Evolutionary conservation across 2,797 vertebrate species (phyloP).

Genomic region (Coregonus suidteri): DNA sequence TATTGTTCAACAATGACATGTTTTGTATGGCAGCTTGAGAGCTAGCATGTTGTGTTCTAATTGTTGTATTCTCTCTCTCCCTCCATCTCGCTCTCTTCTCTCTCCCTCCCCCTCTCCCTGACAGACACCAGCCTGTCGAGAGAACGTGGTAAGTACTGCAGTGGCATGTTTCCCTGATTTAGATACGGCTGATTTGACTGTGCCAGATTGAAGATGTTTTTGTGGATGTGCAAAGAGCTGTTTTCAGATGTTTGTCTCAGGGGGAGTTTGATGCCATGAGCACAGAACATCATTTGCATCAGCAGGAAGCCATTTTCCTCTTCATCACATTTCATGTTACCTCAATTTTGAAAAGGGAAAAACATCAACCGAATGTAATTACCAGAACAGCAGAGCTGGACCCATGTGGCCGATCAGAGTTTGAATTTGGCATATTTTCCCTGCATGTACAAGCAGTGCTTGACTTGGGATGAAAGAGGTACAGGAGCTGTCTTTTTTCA

Average conservation of each 20-base stretch:
- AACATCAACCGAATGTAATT: constrained; percentile 61
- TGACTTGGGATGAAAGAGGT: no score
- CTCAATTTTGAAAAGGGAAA: constrained; percentile 54
- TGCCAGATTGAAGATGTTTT: constrained; percentile 42
- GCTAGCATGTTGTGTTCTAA: not conserved
- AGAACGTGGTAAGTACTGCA: constrained; percentile 65
- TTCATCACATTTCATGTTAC: constrained; percentile 51
- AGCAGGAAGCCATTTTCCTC: constrained; percentile 53
- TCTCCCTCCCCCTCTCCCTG: constrained; percentile 27
- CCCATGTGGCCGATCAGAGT: constrained; percentile 65
- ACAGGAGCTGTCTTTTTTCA: no score
- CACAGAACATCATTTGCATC: constrained; percentile 58
- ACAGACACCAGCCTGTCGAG: constrained; percentile 73
- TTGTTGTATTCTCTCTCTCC: constrained; percentile 8
- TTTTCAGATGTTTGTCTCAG: constrained; percentile 40
- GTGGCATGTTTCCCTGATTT: constrained; percentile 41
- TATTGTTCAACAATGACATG: constrained; percentile 46
- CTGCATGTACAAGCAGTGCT: constrained; percentile 32
- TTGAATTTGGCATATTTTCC: constrained; percentile 57
- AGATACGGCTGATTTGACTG: constrained; percentile 44
- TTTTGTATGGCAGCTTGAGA: constrained; percentile 14
- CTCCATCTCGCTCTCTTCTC: constrained; percentile 14
- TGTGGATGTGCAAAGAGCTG: constrained; percentile 51
- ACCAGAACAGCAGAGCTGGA: constrained; percentile 58
- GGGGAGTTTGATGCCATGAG: constrained; percentile 26